Conservation (phyloP, 2,888 invertebrate species). For the Choreutis nemorana region DNA sequence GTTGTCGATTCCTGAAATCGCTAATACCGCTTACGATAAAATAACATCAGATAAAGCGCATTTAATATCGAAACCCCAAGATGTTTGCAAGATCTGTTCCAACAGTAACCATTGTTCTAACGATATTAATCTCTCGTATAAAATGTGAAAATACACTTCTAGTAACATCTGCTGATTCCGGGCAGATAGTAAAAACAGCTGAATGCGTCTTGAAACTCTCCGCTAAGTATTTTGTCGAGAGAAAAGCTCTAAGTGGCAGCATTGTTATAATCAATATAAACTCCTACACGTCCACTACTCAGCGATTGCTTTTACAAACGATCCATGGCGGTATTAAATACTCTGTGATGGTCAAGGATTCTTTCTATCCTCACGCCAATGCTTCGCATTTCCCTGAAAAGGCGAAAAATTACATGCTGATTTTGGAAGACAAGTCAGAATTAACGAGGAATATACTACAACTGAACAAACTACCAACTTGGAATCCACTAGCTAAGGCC, state of each 20-base stretch:
- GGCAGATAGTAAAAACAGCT: conserved; percentile 45
- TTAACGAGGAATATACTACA: conserved; percentile 50
- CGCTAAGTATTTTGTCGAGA: conserved; percentile 59
- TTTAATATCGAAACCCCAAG: too few relatives aligned
- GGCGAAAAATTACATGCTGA: conserved; percentile 63
- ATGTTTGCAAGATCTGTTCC: too few relatives aligned
- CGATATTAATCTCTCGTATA: too few relatives aligned
- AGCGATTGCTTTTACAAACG: conserved; percentile 44
- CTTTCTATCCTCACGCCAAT: conserved; percentile 52
- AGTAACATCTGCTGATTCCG: conserved; percentile 38
- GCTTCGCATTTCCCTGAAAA: conserved; percentile 62
- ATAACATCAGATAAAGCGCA: too few relatives aligned
- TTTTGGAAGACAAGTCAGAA: conserved; percentile 55
- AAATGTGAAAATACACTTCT: conserved; percentile 38
- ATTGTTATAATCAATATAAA: conserved; percentile 59
- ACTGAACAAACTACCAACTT: conserved; percentile 53
- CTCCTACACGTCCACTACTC: conserved; percentile 44
- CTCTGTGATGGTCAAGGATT: conserved; percentile 62
- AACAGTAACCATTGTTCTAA: too few relatives aligned
- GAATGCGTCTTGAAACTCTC: conserved; percentile 61
- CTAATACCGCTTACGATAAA: too few relatives aligned
- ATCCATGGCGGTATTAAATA: conserved; percentile 53
- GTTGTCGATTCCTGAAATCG: too few relatives aligned
- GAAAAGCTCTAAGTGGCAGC: conserved; percentile 56
- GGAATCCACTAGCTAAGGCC: conserved; percentile 60